Base-by-base conservation (phyloP, 2,113 vertebrate genomes). In the Corythornis madagascariensis region DNA sequence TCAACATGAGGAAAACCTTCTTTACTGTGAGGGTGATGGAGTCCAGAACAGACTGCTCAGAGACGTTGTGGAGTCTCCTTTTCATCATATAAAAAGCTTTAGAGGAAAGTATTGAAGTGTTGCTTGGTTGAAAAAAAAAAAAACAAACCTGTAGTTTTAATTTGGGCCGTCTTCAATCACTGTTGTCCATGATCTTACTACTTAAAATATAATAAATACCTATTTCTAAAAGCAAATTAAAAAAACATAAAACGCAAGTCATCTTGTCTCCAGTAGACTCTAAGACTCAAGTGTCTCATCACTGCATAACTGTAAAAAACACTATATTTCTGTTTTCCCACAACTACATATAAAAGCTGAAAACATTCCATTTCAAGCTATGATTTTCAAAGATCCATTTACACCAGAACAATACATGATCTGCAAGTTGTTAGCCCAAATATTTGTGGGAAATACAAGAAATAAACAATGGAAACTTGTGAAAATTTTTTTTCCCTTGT, bases 231-330 rank as follows among this genome's bases (percentile, higher is more conserved):
- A 61, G 11, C 3, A 53, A 86, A 65, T 40, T 11, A 6, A n/a
- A 64, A 64, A 59, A 43, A 13, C 9, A 43, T 1, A 18, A 8
- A 70, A 25, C 0, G 0, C 38, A 38, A 3, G 3, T 74, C 17
- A 21, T 70, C 24, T 52, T 33, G 4, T 43, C 28, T 84, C 22
- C 28, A 74, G 9, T 26, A 75, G 9, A 17, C 13, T 71, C 38
- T 7, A 59, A 50, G 48, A 24, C 22, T 50, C 22, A 50, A 59
- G 11, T 86, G 40, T 29, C 24, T 83, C 12, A 40, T 40, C 11
- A 7, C 3, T 22, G 4, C 10, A 9, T 35, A 53, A 60, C 12
- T 29, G 5, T 33, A 33, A 53, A 89, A 64, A 33, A 2, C 1
- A 0, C 3, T 72, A 35, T 4, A 42, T 71, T 60, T 71, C 16